Evolutionary conservation across 2,888 invertebrate species (phyloP).

Genomic region (Cyclophora albipunctata): DNA sequence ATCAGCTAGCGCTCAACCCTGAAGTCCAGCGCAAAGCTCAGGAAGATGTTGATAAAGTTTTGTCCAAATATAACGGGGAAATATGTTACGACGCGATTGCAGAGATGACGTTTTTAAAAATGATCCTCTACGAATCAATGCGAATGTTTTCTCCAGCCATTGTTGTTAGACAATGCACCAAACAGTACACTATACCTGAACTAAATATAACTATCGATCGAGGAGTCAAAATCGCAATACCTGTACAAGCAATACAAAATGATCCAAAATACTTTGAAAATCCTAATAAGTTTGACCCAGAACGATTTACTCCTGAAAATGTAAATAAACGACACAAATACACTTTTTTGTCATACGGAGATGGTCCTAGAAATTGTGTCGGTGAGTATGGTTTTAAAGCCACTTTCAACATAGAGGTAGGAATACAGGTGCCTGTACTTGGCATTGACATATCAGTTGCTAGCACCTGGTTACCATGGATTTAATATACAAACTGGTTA

Average conservation of each 20-base stretch:
- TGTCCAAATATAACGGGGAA: constrained; percentile 39
- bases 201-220: constrained; percentile 37
- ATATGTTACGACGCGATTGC: constrained; percentile 44
- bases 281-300: constrained; percentile 38
- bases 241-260: constrained; percentile 43
- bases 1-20: constrained; percentile 52
- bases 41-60: constrained; percentile 45
- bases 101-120: constrained; percentile 39
- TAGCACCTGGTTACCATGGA: no score
- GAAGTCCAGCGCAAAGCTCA: constrained; percentile 48
- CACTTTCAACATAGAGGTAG: no score
- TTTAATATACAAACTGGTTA: no score
- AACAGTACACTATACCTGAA: constrained; percentile 27
- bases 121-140: constrained; percentile 45
- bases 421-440: no score
- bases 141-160: constrained; percentile 41
- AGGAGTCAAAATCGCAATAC: constrained; percentile 40
- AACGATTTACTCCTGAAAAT: constrained; percentile 32
- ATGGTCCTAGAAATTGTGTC: constrained; percentile 41
- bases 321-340: constrained; percentile 25
- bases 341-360: constrained; percentile 42
- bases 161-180: constrained; percentile 39
- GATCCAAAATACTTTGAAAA: constrained; percentile 47
- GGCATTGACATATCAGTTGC: no score
- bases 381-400: constrained; percentile 25